A percentile compares a stretch with the other conserved stretches of the same genome.
These are phyloP conservation scores for Lissocephala sabroskyi DNA, from an alignment of 2,888 invertebrate species.

Conservation along the genomic window DNA sequence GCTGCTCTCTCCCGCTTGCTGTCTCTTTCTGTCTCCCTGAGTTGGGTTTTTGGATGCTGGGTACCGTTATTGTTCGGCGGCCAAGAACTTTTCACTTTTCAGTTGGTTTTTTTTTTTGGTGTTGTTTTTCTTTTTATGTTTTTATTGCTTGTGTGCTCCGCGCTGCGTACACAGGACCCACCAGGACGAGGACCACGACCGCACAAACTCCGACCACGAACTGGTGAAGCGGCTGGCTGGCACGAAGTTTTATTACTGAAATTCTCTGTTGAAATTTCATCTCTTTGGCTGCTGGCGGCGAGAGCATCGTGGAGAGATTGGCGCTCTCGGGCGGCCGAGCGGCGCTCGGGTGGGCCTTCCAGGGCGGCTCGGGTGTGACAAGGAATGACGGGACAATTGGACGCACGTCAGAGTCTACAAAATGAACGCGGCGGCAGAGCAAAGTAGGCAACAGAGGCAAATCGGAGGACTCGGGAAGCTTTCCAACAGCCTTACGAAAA, in stretches of 20 bases:
- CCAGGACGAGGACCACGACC: conserved; percentile 21
- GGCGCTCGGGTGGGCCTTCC: too few species aligned
- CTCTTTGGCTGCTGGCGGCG: too few species aligned
- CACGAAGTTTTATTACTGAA: not conserved
- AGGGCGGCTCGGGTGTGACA: too few species aligned
- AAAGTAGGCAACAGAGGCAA: too few species aligned
- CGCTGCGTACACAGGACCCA: conserved; percentile 26
- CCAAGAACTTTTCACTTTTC: not conserved
- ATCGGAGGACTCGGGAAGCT: too few species aligned
- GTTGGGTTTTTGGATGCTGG: not conserved
- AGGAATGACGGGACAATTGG: too few species aligned
- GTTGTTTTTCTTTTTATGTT: not conserved
- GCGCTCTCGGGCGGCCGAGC: not conserved
- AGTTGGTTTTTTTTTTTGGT: not conserved
- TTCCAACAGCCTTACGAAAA: too few species aligned
- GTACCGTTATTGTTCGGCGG: too few species aligned
- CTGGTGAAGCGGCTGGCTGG: conserved; percentile 15
- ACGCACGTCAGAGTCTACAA: not conserved
- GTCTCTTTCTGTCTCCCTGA: too few species aligned
- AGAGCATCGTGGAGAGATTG: not conserved
- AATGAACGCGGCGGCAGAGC: too few species aligned
- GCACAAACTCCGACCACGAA: conserved; percentile 48
- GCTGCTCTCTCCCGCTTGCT: too few species aligned
- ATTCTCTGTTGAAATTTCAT: not conserved
- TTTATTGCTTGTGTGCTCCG: conserved; percentile 10